phyloP scores from a whole-genome alignment of 1,140 invertebrate genomes.

The Aphis gossypii region DNA sequence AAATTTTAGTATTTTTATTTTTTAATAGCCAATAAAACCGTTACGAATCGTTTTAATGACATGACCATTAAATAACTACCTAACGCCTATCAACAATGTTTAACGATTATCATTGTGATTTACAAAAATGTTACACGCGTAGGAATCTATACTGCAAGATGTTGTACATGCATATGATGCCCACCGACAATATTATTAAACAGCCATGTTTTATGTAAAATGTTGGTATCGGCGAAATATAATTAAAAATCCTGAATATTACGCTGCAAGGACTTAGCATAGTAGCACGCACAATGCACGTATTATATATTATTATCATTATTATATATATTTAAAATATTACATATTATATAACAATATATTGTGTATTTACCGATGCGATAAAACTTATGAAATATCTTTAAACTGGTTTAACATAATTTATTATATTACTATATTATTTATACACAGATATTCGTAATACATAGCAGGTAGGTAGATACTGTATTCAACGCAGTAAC shows the following conservation, averaged over 20 bases:
- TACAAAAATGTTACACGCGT: not conserved
- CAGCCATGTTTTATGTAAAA: not conserved
- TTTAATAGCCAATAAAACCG: not conserved
- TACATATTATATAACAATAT: not conserved
- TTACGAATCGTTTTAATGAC: not conserved
- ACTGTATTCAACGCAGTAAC: not conserved
- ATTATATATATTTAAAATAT: not conserved
- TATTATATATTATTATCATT: not conserved
- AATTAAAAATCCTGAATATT: not conserved
- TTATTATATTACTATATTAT: not conserved
- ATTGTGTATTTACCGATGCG: not conserved
- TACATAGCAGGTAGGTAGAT: not conserved
- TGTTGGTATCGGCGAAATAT: not conserved
- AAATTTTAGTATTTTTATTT: not conserved
- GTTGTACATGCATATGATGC: not conserved
- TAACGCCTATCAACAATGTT: not conserved
- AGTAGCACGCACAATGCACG: not conserved
- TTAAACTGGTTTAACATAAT: conserved; percentile 1
- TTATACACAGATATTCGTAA: not conserved
- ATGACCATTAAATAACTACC: not conserved
- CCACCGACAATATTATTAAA: not conserved
- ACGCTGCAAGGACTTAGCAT: not conserved
- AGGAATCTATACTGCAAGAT: not conserved
- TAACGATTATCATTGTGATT: not conserved
- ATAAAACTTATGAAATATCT: conserved; percentile 9